Percentiles rank a stretch among this genome's conserved stretches.
These are phyloP conservation scores for Falco biarmicus DNA, from an alignment of 2,797 vertebrate genomes.

Conservation along the genomic window DNA sequence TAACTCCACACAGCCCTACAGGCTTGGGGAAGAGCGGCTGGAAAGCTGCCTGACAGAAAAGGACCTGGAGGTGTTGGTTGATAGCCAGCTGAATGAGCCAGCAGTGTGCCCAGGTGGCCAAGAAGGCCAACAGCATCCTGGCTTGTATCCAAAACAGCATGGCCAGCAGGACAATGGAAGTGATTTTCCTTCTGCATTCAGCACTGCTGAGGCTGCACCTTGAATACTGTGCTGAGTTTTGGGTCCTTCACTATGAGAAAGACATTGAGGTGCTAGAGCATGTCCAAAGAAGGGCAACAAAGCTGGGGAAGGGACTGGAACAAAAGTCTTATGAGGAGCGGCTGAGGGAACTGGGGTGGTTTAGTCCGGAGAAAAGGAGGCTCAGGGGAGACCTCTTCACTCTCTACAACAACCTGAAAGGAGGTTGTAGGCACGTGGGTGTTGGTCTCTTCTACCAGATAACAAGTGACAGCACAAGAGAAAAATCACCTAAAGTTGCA, in stretches of 20 bases:
- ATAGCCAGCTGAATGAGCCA: not conserved
- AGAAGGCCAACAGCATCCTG: not conserved
- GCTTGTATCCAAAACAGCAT: not conserved
- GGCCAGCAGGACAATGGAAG: not conserved
- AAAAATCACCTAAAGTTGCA: no score
- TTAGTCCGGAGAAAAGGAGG: no score
- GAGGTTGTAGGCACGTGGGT: no score
- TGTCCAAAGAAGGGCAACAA: no score
- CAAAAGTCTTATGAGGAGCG: no score
- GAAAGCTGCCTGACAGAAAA: not conserved
- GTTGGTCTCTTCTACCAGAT: no score
- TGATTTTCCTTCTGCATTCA: fast-evolving
- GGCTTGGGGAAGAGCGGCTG: not conserved
- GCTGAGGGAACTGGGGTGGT: no score
- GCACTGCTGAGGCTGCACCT: not conserved
- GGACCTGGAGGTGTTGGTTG: not conserved
- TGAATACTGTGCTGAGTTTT: not conserved
- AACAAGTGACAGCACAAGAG: no score
- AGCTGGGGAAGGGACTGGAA: no score
- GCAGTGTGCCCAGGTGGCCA: not conserved
- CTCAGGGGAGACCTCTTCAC: no score
- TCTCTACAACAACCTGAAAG: no score
- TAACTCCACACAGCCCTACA: not conserved
- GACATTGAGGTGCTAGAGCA: no score
- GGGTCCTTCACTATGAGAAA: not conserved